A percentile compares a stretch with the other conserved stretches of the same genome.
These are phyloP conservation scores for Rhea pennata DNA, from an alignment of 2,113 vertebrate genomes.

Conservation along the genomic window DNA sequence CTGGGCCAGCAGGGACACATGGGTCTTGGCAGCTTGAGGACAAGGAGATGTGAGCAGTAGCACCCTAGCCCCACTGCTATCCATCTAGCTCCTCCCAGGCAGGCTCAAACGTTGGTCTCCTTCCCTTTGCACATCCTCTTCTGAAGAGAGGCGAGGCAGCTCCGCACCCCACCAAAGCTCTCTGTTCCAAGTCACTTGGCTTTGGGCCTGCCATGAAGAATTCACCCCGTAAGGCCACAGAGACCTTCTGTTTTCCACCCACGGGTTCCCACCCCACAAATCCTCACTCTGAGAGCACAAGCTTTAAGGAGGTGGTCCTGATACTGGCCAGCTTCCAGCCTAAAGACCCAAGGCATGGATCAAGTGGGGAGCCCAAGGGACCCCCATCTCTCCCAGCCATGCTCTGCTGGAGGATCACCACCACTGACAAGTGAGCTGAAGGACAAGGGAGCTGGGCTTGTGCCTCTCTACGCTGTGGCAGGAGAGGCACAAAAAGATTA, in stretches of 20 bases:
- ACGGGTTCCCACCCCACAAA: background rate
- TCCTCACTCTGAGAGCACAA: accelerated
- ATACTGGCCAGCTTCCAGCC: background rate
- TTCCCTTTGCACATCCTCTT: background rate
- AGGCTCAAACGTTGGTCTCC: background rate
- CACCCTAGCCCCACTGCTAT: background rate
- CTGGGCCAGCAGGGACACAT: too few relatives aligned
- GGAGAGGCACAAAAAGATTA: background rate
- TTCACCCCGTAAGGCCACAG: background rate
- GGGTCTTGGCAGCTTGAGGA: background rate
- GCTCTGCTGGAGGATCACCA: background rate
- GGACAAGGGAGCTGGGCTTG: background rate
- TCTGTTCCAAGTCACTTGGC: background rate
- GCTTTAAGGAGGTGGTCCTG: background rate
- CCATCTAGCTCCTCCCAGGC: background rate
- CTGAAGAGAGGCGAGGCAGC: too few relatives aligned
- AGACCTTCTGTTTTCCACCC: background rate
- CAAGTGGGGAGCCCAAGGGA: background rate
- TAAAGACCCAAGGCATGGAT: accelerated
- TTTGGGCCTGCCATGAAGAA: background rate
- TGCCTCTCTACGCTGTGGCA: background rate
- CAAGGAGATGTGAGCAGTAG: background rate
- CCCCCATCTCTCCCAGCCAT: background rate
- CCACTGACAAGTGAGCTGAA: accelerated
- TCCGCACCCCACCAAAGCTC: too few relatives aligned